Percentiles rank a stretch among this genome's conserved stretches.
Conservation (phyloP, 2,113 vertebrate species). For the Galeopterus variegatus region DNA sequence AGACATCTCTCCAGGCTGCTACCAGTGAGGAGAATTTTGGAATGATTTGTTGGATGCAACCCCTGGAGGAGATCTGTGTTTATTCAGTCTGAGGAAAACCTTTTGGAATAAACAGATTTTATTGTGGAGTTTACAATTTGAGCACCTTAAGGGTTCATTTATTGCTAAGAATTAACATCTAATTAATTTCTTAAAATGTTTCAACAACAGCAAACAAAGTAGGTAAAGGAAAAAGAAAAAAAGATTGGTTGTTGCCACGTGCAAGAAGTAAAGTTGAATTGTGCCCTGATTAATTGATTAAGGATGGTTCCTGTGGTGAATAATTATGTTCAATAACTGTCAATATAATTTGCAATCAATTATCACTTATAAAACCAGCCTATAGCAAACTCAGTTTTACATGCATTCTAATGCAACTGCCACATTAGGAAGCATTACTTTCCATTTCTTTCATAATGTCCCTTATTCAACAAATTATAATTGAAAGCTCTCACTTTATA, state of each 20-base stretch:
- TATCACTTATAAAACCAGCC: conserved; percentile 81
- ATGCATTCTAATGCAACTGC: conserved; percentile 52
- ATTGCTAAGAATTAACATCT: conserved; percentile 83
- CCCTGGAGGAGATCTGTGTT: conserved; percentile 2
- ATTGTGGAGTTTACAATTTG: conserved; percentile 73
- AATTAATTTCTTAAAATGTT: conserved; percentile 85
- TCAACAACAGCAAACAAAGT: conserved; percentile 83
- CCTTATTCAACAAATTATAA: conserved; percentile 52
- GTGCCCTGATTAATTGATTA: conserved; percentile 86
- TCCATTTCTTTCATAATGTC: conserved; percentile 41
- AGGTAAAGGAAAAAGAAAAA: conserved; percentile 69
- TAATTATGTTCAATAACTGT: conserved; percentile 87
- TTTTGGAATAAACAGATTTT: conserved; percentile 75
- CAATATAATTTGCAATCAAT: conserved; percentile 86
- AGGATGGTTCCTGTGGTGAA: conserved; percentile 84
- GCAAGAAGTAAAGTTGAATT: conserved; percentile 80
- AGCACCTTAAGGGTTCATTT: conserved; percentile 79
- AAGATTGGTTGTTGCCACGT: conserved; percentile 65
- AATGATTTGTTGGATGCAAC: neutral
- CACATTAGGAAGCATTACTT: conserved; percentile 38
- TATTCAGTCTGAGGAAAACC: conserved; percentile 62
- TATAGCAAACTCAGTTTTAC: conserved; percentile 80
- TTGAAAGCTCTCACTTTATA: conserved; percentile 35
- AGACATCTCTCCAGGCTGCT: neutral
- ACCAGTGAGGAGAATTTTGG: neutral